Evolutionary conservation across 2,797 vertebrate species (phyloP), one percentile per base, ranked within the genome.

Genomic region (Oreochromis mossambicus): DNA sequence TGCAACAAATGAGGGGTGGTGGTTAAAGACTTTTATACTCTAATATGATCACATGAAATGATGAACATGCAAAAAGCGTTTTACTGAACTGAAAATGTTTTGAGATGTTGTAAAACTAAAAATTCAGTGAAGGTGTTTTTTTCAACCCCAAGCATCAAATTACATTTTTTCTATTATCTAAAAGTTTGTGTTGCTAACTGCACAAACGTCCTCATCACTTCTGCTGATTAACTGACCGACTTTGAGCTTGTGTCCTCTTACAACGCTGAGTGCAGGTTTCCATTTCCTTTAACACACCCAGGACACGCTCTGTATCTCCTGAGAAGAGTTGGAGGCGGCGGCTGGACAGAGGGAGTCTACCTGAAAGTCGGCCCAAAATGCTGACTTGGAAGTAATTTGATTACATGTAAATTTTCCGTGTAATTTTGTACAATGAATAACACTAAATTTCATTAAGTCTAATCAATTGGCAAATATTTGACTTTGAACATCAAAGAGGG

Each of bases 361-460:
- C 63, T 43, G 13, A 63, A 63, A 0, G 6, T 36, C 36, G n/a
- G 2, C 1, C 63, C 2, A 24, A 41, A 63, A n/a, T 36, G 17
- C 58, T 36, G 36, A 68, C 36, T 14, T 3, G 7, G 63, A 43
- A 41, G 63, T 21, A 41, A 24, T 68, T 36, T 63, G 32, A 61
- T 34, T 34, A 4, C 56, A 61, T 34, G 56, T 61, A 61, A 4
- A 19, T 61, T 34, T 61, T 0, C 29, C 0, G 1, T 63, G 4
- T n/a, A 63, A n/a, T 63, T 63, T 12, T 36, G 32, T 13, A 1
- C n/a, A 38, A 38, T 38, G 6, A 63, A 36, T 36, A 63, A 7
- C 32, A 36, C 2, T 0, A 7, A 2, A 63, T 63, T n/a, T 0
- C 0, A 36, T 63, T 63, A 7, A 63, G 12, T 36, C 32, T 36